Evolutionary conservation across 2,888 invertebrate genomes (phyloP).

Genomic region (Germaria angustata): DNA sequence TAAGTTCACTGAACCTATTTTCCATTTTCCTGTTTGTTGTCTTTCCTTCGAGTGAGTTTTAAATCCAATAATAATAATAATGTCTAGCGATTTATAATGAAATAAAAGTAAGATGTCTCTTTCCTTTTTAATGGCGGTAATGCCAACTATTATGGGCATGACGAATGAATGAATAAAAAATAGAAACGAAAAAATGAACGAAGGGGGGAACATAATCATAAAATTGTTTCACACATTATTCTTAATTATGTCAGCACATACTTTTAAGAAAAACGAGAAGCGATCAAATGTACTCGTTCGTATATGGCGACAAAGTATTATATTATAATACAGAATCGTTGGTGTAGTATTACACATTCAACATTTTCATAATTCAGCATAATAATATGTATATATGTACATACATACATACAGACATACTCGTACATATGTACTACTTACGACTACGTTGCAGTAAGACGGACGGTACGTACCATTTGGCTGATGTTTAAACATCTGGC

Average conservation of each 20-base stretch:
- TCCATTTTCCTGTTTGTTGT: not conserved
- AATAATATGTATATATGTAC: no score
- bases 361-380: conserved; percentile 32
- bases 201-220: conserved; percentile 48
- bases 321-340: not conserved
- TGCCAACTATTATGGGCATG: not conserved
- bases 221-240: conserved; percentile 66
- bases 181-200: not conserved
- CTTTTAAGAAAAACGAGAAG: not conserved
- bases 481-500: conserved; percentile 54
- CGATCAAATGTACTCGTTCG: not conserved
- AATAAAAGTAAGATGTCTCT: conserved; percentile 20
- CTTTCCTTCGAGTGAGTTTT: not conserved
- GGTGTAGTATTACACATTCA: conserved; percentile 12
- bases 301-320: conserved; percentile 20
- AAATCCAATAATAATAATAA: conserved; percentile 26
- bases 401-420: no score
- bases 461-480: not conserved
- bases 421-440: no score
- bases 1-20: conserved; percentile 23
- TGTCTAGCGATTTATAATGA: conserved; percentile 28
- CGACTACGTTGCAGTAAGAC: no score
- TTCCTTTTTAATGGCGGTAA: conserved; percentile 7
- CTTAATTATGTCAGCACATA: conserved; percentile 62
- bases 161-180: conserved; percentile 3